Base-by-base conservation (phyloP, 2,797 vertebrate species). In the Rhinophrynus dorsalis region DNA sequence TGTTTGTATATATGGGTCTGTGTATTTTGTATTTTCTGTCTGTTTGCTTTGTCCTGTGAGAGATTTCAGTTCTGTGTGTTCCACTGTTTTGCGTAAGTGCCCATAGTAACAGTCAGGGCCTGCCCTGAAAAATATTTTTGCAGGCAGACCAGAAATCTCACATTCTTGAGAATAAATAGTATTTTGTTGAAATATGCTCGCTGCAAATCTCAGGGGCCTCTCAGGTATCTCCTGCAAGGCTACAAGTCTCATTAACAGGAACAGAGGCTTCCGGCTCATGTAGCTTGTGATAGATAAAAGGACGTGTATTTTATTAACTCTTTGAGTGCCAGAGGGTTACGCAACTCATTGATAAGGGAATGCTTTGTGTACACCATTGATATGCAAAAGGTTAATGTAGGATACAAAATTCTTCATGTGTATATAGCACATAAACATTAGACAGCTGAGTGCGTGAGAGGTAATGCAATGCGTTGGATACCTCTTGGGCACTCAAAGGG, bases 141-240 rank as follows among this genome's bases (percentile, higher is more conserved):
- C 35, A 58, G 55, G 55, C 38, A 20, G 38, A 64, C 40, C 32
- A 64, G 68, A 71, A 57, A 50, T 64, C 68, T 71, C 68, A 64
- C 68, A 71, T 71, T 71, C 68, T 64, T 64, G 45, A 64, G 52
- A 64, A 64, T 57, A 71, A 71, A 57, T 64, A 54, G 51, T 40
- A 57, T 64, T 54, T 52, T 71, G 42, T 64, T 57, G 40, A 48
- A 62, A 54, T 61, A 30, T 23, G 44, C 35, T 42, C 4, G 4
- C 13, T 35, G 56, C 35, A 24, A 60, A 55, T 56, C 58, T 55
- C 35, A 50, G 68, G 60, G 60, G 68, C 60, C 60, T 57, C 60
- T 57, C 51, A 37, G 30, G 50, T 63, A 30, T 48, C 30, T 56
- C 20, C 6, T 3, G 23, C 57, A 61, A 54, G 15, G 30, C 37